Evolutionary conservation across 2,113 vertebrate species (phyloP).

Genomic region (Ornithorhynchus anatinus): DNA sequence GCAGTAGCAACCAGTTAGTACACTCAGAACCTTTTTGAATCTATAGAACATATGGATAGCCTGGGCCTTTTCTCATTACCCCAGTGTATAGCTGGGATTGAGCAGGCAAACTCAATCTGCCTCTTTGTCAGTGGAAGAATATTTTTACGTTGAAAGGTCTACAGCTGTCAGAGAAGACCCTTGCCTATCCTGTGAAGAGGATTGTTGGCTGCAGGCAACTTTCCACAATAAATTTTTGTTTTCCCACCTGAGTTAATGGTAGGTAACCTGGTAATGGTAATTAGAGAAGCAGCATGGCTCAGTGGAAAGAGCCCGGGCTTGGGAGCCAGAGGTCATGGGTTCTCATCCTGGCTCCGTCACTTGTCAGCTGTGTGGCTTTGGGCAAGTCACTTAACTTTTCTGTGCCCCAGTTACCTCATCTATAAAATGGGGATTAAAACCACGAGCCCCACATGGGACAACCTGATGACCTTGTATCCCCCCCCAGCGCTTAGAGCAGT

Average conservation of each 20-base stretch:
- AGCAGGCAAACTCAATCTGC: conserved; percentile 46
- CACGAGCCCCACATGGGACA: no score
- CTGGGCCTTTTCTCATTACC: conserved; percentile 56
- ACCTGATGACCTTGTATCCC: no score
- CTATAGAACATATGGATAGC: conserved; percentile 38
- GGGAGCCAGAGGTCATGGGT: no score
- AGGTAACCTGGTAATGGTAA: no score
- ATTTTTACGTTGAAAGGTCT: conserved; percentile 47
- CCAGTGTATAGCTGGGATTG: conserved; percentile 60
- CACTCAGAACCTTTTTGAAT: conserved; percentile 47
- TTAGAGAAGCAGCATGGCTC: no score
- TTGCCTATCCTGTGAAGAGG: conserved; percentile 33
- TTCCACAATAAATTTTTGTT: neutral
- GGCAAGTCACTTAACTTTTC: no score
- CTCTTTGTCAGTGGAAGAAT: conserved; percentile 39
- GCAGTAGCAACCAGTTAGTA: conserved; percentile 36
- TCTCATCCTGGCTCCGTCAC: no score
- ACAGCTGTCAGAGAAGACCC: conserved; percentile 44
- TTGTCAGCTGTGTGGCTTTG: no score
- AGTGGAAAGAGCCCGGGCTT: no score
- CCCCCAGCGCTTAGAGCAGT: no score
- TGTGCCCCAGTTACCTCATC: no score
- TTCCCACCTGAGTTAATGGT: conserved; percentile 19
- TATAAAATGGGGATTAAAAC: no score
- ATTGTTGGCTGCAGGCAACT: conserved; percentile 17